Evolutionary conservation across 2,113 vertebrate species (phyloP).

Genomic region (Poeciliopsis occidentalis): DNA sequence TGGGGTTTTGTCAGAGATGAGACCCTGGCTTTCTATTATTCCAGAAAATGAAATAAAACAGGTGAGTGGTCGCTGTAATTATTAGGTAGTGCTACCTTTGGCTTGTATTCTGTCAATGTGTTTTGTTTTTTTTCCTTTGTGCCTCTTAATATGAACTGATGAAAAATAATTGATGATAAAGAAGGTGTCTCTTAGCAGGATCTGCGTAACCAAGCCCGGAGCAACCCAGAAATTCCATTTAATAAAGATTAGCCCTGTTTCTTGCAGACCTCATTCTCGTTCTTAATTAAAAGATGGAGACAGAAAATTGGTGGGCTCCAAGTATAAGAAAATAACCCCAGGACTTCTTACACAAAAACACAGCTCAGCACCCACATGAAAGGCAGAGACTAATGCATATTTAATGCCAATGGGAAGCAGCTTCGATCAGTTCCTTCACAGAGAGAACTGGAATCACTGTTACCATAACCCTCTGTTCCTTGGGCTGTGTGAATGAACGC

Average conservation of each 20-base stretch:
- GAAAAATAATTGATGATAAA: constrained; percentile 60
- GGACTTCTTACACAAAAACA: constrained; percentile 64
- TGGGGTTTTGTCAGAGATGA: constrained; percentile 34
- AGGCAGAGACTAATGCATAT: constrained; percentile 76
- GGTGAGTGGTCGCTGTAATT: constrained; percentile 54
- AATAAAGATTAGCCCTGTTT: constrained; percentile 81
- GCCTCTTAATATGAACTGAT: constrained; percentile 71
- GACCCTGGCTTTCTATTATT: constrained; percentile 34
- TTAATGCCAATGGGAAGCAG: constrained; percentile 72
- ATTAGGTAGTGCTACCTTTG: constrained; percentile 18
- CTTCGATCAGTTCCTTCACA: constrained; percentile 72
- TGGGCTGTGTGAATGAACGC: constrained; percentile 44
- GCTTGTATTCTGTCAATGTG: constrained; percentile 35
- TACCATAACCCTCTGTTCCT: constrained; percentile 55
- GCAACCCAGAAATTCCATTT: constrained; percentile 80
- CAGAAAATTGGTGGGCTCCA: constrained; percentile 68
- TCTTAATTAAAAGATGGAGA: constrained; percentile 80
- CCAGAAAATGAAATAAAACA: constrained; percentile 42
- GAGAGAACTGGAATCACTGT: constrained; percentile 42
- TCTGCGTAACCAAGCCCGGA: constrained; percentile 69
- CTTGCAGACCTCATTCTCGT: constrained; percentile 72
- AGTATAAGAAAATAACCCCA: constrained; percentile 73
- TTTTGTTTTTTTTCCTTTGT: constrained; percentile 22
- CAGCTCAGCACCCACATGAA: constrained; percentile 72
- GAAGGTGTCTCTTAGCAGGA: constrained; percentile 46